Base-by-base conservation (phyloP, 2,113 vertebrate genomes). In the Lepidiolamprologus cunningtoni region DNA sequence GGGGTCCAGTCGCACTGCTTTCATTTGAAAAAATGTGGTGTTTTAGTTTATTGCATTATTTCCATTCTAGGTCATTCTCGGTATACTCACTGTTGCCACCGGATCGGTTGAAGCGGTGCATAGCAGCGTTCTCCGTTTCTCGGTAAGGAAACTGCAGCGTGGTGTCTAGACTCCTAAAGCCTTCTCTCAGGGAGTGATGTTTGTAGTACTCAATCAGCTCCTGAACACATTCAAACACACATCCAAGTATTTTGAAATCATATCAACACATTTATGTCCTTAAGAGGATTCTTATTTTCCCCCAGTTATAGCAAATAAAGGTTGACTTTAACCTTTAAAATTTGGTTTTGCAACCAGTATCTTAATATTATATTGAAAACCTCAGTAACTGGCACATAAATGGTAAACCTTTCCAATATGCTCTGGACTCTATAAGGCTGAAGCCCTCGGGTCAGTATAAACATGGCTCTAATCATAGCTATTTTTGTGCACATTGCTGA, bases 181-280 rank as follows among this genome's bases (percentile, higher is more conserved):
- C 99, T 96, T 99, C 99, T 93, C 97, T 98, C 50, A 99, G 96
- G 63, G 98, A 99, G 85, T 99, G 98, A 88, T 97, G 97, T 80
- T 98, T 98, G 92, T 99, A 99, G 91, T 99, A 99, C 82, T 99
- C 98, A 16, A 99, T 96, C 1, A 99, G 97, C 92, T 99, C 99
- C 98, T 99, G 95, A 71, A 87, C 21, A 73, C 54, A 81, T 78
- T 78, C 12, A 93, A 57, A 86, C 83, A 63, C 63, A 91, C 54
- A 68, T 50, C 81, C 28, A 85, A 84, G 9, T 16, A 81, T 4
- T 78, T 42, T 81, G 10, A 9, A 21, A 63, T 68, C 35, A 33
- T 2, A 19, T 53, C 9, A 8, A 80, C 40, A 66, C 31, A 53
- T 58, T 58, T 80, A 17, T 47, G 7, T 31, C 26, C 11, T 50